Percentiles rank a stretch among this genome's conserved stretches.
phyloP scores from a whole-genome alignment of 2,888 invertebrate genomes.

The Plebejus argus region DNA sequence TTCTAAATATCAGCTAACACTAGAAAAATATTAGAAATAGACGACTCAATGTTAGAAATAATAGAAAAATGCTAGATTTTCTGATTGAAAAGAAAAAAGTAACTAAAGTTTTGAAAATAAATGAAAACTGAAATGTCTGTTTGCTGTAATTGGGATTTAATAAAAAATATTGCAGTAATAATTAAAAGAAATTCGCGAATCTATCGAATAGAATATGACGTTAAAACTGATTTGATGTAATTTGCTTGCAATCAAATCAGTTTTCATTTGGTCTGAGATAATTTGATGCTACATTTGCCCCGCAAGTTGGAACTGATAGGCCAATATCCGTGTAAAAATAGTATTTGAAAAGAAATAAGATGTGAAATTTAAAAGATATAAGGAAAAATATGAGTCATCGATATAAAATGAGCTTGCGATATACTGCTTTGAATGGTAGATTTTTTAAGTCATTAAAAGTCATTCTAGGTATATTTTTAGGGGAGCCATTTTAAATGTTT shows the following conservation, averaged over 20 bases:
- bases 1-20: background rate
- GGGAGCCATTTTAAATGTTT: conserved; percentile 7
- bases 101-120: background rate
- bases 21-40: conserved; percentile 1
- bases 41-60: background rate
- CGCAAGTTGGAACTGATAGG: background rate
- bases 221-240: background rate
- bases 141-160: background rate
- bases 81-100: background rate
- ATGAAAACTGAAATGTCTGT: background rate
- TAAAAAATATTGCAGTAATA: background rate
- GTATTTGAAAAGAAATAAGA: background rate
- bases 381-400: background rate
- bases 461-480: conserved; percentile 22
- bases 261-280: no score
- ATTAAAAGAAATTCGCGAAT: background rate
- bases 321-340: background rate
- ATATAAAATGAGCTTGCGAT: conserved; percentile 4
- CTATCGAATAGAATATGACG: background rate
- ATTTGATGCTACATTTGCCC: background rate
- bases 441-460: background rate
- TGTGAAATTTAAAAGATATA: background rate
- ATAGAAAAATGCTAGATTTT: background rate
- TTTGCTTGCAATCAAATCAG: no score
- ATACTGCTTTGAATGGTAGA: conserved; percentile 16